A percentile compares a stretch with the other conserved stretches of the same genome.
These are phyloP conservation scores for Whitmania pigra DNA, from an alignment of 1,140 invertebrate species.

Conservation along the genomic window DNA sequence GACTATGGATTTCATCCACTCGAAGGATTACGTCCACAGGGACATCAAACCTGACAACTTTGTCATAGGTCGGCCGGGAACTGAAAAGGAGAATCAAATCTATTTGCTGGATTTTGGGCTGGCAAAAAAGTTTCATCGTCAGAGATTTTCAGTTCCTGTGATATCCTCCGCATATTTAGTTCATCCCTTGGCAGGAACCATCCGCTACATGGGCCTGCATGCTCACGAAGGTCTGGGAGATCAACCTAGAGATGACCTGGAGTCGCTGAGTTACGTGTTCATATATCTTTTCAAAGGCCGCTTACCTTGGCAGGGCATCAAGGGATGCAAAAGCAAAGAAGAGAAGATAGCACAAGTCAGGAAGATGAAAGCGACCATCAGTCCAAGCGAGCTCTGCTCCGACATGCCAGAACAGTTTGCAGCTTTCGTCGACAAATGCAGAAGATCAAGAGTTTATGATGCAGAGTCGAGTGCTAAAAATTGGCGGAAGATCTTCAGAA, in stretches of 20 bases:
- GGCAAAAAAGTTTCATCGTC: constrained; percentile 73
- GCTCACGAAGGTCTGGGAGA: constrained; percentile 32
- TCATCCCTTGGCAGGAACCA: constrained; percentile 18
- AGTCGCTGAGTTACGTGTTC: constrained; percentile 84
- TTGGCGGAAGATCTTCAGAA: constrained; percentile 5
- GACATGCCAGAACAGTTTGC: constrained; percentile 12
- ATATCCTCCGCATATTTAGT: neutral
- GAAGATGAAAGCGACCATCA: constrained; percentile 93
- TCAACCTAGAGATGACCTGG: constrained; percentile 81
- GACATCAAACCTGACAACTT: constrained; percentile 29
- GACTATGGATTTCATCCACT: constrained; percentile 58
- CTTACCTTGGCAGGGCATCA: constrained; percentile 79
- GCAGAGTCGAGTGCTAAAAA: constrained; percentile 11
- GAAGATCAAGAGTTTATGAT: constrained; percentile 18
- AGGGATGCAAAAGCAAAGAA: constrained; percentile 70
- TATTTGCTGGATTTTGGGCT: constrained; percentile 94
- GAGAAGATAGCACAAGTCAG: constrained; percentile 93
- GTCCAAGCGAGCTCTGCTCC: constrained; percentile 80
- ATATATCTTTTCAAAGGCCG: constrained; percentile 86
- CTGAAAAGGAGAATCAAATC: constrained; percentile 20
- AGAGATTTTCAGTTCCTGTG: constrained; percentile 2
- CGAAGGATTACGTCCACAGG: constrained; percentile 42
- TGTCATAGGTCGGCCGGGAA: constrained; percentile 51
- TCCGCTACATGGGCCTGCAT: constrained; percentile 20
- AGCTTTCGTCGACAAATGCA: constrained; percentile 10